These are phyloP conservation scores for Lates calcarifer DNA, from an alignment of 2,113 vertebrate species.

Conservation along the genomic window DNA sequence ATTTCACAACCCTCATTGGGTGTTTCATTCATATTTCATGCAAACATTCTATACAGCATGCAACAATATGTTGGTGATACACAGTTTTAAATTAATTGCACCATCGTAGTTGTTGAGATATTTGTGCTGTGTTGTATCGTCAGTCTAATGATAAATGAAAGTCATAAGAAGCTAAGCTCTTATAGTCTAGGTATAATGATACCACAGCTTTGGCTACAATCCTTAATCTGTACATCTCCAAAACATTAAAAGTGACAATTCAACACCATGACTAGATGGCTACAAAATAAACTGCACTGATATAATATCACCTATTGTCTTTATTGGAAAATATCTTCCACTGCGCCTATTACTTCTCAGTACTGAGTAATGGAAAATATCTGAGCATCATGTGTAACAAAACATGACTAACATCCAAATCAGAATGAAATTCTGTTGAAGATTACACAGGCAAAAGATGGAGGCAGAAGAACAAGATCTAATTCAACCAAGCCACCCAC, in stretches of 20 bases:
- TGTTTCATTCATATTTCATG: neutral
- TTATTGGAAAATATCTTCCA: constrained; percentile 1
- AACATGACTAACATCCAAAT: constrained; percentile 50
- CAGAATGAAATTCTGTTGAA: constrained; percentile 27
- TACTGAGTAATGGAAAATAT: constrained; percentile 9
- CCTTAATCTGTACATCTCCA: neutral
- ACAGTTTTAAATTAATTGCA: neutral
- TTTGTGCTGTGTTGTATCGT: constrained; percentile 16
- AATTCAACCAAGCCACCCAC: constrained; percentile 21
- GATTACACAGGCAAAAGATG: constrained; percentile 21
- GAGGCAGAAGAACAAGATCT: constrained; percentile 7
- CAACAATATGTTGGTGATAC: neutral
- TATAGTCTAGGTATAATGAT: neutral
- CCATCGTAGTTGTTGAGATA: constrained; percentile 30
- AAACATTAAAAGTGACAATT: neutral
- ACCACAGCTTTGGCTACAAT: neutral
- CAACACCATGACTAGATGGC: neutral
- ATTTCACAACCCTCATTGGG: neutral
- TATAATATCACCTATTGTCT: neutral
- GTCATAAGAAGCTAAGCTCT: constrained; percentile 25
- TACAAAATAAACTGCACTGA: neutral
- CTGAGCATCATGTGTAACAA: constrained; percentile 1
- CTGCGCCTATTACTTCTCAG: constrained; percentile 8
- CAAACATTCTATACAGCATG: neutral
- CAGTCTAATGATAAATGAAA: constrained; percentile 35